Evolutionary conservation across 2,888 invertebrate genomes (phyloP), one percentile per base, ranked within the genome.

Genomic region (Eumerus sabulonum): DNA sequence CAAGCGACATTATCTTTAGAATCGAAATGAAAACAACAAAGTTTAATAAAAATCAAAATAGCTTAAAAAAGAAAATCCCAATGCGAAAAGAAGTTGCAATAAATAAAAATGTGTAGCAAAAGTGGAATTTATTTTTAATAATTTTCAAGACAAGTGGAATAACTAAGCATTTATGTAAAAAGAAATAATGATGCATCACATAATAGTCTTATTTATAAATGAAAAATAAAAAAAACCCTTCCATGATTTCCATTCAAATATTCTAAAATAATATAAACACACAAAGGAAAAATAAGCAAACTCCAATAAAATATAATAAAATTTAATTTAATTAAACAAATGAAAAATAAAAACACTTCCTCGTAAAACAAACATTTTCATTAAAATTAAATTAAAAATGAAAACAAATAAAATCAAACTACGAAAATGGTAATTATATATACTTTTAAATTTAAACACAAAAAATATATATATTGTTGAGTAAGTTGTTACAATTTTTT

Each of bases 101-200:
- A 73, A 63, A 74, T 68, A 73, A 57, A 67, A 59, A 73, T 50
- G 67, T 57, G 7, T 27, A 27, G 27, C 27, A 2, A 27, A 79
- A 68, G 73, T 48, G 73, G 63, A 77, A 79, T 79, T 79, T 71
- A 77, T 76, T 81, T 81, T 72, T 76, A 59, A 81, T 63, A 71
- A 42, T 76, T 76, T 70, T 42, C 51, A 47, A 56, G 51, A 27
- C 27, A 27, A 51, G 13, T 47, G 44, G 63, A 54, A 42, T 18
- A 51, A 27, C 2, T 27, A 7, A 27, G 7, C 7, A 27, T 27
- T 9, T 44, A 64, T n/a, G 44, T 14, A 44, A 63, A 62, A 62
- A 50, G 44, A 59, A 56, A 51, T 12, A 54, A 47, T 16, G 57
- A 50, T 12, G 67, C 19, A 71, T 16, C n/a, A 60, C 42, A 53